Evolutionary conservation across 1,140 invertebrate species (phyloP).

Genomic region (Bombus confusus): DNA sequence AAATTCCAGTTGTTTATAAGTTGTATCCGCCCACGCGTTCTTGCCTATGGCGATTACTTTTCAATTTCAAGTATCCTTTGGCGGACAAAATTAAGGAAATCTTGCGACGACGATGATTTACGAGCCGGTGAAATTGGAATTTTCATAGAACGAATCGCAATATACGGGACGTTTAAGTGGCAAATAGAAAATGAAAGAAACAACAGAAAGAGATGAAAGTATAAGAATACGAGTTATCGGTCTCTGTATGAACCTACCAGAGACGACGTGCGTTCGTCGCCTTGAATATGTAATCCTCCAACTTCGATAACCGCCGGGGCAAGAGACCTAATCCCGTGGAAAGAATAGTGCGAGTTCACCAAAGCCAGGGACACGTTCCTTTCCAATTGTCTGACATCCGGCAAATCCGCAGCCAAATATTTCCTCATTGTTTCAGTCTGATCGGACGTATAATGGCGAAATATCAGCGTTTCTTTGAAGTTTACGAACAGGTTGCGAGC

Average conservation of each 20-base stretch:
- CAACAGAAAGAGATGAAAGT: too few species aligned
- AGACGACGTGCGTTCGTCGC: conserved; percentile 31
- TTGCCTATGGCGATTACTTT: too few species aligned
- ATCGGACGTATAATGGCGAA: conserved; percentile 60
- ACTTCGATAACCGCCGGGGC: conserved; percentile 83
- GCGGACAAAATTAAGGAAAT: too few species aligned
- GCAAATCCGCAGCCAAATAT: conserved; percentile 76
- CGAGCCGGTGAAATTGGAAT: too few species aligned
- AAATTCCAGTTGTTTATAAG: too few species aligned
- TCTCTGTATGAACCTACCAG: conserved; percentile 55
- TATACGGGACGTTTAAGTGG: too few species aligned
- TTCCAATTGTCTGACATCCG: conserved; percentile 76
- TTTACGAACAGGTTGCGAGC: conserved; percentile 80
- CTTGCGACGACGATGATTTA: too few species aligned
- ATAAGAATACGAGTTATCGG: too few species aligned
- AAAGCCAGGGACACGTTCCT: conserved; percentile 82
- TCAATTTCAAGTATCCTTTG: too few species aligned
- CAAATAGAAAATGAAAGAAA: too few species aligned
- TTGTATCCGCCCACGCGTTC: too few species aligned
- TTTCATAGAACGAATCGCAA: too few species aligned
- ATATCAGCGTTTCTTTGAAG: conserved; percentile 44
- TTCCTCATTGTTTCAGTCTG: conserved; percentile 73
- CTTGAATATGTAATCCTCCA: conserved; percentile 83
- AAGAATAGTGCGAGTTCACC: conserved; percentile 83
- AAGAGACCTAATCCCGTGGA: conserved; percentile 81